Evolutionary conservation across 2,797 vertebrate genomes (phyloP), one percentile per base, ranked within the genome.

Genomic region (Amblyraja radiata): DNA sequence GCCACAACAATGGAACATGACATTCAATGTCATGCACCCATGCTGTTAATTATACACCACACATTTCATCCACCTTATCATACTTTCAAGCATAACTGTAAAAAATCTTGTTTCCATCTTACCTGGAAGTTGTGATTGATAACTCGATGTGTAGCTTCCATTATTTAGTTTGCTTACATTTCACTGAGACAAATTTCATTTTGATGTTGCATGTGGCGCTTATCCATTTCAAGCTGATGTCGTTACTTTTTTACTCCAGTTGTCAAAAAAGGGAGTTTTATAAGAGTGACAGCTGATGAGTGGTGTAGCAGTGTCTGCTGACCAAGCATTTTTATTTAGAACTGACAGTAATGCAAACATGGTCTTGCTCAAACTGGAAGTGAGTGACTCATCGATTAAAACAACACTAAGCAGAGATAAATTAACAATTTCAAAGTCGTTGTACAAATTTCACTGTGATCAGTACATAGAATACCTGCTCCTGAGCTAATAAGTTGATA

Each of bases 281-380:
- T 86, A 58, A 65, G 25, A 86, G 83, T 18, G 58, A 16, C 63
- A 18, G n/a, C 32, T 68, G 84, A 68, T 36, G 28, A 36, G 14
- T 88, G 61, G 16, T 36, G 46, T 84, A 1, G 54, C n/a, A 10
- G 54, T 61, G 4, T 84, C 54, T 84, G 81, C 81, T 84, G 81
- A 84, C 58, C 28, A 28, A 83, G 54, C 16, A 88, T 88, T 88
- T 88, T 88, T 68, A 36, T 61, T 61, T 23, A 88, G 84, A 88
- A 18, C 63, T 68, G 61, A 21, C n/a, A 28, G 81, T 61, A 23
- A 68, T 32, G 36, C 32, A 88, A 65, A 16, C n/a, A 32, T 63
- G 63, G 61, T 36, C n/a, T 65, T 88, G 58, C 14, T 18, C 61
- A 18, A 88, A 36, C 32, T 88, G 63, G 32, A 36, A 88, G 16